Evolutionary conservation across 2,113 vertebrate genomes (phyloP).

Genomic region (Acanthochromis polyacanthus): DNA sequence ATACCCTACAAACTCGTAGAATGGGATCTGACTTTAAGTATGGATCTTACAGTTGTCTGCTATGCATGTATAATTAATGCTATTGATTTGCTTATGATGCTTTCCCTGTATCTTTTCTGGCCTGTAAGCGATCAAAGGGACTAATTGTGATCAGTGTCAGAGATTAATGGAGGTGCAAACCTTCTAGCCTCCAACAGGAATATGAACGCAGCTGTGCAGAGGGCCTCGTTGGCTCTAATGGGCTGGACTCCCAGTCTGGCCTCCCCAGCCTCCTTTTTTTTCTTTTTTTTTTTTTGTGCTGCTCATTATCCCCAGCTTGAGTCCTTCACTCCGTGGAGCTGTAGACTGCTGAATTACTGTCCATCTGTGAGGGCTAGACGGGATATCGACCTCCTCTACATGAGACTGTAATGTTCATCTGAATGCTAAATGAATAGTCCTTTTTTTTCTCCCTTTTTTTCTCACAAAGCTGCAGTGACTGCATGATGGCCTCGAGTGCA

Average conservation of each 20-base stretch:
- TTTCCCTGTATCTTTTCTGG: slow-evolving; percentile 57
- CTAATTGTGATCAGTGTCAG: slow-evolving; percentile 84
- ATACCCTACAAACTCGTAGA: slow-evolving; percentile 33
- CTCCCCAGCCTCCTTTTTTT: slow-evolving; percentile 30
- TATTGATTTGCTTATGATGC: slow-evolving; percentile 80
- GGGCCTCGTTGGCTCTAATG: slow-evolving; percentile 71
- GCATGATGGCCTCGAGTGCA: slow-evolving; percentile 29
- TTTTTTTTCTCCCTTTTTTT: slow-evolving; percentile 19
- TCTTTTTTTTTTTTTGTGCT: slow-evolving; percentile 41
- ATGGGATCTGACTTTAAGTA: slow-evolving; percentile 47
- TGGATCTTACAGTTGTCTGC: slow-evolving; percentile 60
- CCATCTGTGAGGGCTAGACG: slow-evolving; percentile 79
- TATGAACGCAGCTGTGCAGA: slow-evolving; percentile 78
- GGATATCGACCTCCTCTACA: slow-evolving; percentile 58
- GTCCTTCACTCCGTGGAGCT: slow-evolving; percentile 54
- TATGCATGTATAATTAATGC: slow-evolving; percentile 78
- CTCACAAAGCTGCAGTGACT: slow-evolving; percentile 45
- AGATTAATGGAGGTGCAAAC: slow-evolving; percentile 81
- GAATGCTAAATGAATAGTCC: slow-evolving; percentile 69
- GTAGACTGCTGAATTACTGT: slow-evolving; percentile 74
- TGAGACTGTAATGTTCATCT: slow-evolving; percentile 70
- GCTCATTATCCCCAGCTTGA: slow-evolving; percentile 77
- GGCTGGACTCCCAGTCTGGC: slow-evolving; percentile 69
- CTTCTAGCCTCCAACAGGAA: slow-evolving; percentile 60
- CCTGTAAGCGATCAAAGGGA: slow-evolving; percentile 74